These are phyloP conservation scores for Alsophila aescularia DNA, from an alignment of 2,888 invertebrate genomes.

Conservation along the genomic window DNA sequence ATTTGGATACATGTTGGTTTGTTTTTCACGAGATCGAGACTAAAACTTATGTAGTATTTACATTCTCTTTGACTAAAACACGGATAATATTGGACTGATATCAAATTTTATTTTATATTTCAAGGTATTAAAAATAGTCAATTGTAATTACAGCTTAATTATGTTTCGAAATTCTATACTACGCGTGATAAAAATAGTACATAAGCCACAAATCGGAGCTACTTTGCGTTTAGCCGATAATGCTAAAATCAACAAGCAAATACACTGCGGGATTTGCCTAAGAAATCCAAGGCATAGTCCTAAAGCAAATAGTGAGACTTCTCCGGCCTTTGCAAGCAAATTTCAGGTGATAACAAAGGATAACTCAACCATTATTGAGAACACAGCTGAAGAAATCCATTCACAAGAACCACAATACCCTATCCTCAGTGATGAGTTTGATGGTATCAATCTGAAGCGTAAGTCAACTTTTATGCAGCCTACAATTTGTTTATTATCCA, in stretches of 20 bases:
- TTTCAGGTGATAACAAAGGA: slow-evolving; percentile 89
- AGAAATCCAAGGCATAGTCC: slow-evolving; percentile 66
- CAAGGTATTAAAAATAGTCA: too few species aligned
- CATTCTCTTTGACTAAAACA: too few species aligned
- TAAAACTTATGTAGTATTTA: too few species aligned
- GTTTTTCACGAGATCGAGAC: too few species aligned
- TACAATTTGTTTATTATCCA: background rate
- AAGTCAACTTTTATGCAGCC: slow-evolving; percentile 56
- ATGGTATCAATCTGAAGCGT: slow-evolving; percentile 86
- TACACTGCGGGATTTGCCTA: slow-evolving; percentile 67
- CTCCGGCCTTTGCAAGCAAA: slow-evolving; percentile 83
- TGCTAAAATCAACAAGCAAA: slow-evolving; percentile 54
- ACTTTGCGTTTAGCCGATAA: slow-evolving; percentile 40
- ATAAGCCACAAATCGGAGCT: slow-evolving; percentile 14
- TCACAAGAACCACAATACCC: slow-evolving; percentile 54
- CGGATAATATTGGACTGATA: too few species aligned
- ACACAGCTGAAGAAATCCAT: slow-evolving; percentile 88
- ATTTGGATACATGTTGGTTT: too few species aligned
- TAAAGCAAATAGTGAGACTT: slow-evolving; percentile 62
- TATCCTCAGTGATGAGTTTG: slow-evolving; percentile 84
- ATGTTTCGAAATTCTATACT: slow-evolving; percentile 34
- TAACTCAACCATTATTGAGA: slow-evolving; percentile 88
- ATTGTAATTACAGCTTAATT: background rate
- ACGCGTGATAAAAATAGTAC: slow-evolving; percentile 23
- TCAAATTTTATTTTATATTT: background rate